These are phyloP conservation scores for Melipona beecheii DNA, from an alignment of 2,888 invertebrate species.

Conservation along the genomic window DNA sequence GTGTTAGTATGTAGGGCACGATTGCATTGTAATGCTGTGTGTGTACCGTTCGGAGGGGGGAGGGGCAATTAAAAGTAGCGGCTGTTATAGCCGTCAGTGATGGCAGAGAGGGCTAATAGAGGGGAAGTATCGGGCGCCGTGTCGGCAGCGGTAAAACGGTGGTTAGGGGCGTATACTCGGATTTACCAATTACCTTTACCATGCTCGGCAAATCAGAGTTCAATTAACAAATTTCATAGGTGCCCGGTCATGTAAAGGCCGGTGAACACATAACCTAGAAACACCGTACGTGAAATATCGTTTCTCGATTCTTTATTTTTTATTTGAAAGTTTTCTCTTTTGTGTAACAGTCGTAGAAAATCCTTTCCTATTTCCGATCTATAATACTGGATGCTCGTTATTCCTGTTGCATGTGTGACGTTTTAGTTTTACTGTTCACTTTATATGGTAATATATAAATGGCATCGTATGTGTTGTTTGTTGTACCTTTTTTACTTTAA, in stretches of 20 bases:
- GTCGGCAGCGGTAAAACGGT: slow-evolving; percentile 44
- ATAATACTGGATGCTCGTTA: background rate
- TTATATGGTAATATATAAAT: background rate
- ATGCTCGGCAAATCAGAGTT: slow-evolving; percentile 28
- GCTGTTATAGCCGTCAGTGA: slow-evolving; percentile 12
- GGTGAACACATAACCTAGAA: background rate
- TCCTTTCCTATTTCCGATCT: background rate
- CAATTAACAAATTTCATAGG: slow-evolving; percentile 45
- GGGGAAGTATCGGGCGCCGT: slow-evolving; percentile 38
- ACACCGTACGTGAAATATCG: background rate
- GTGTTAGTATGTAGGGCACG: background rate
- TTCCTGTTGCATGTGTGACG: background rate
- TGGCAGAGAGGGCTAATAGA: slow-evolving; percentile 30
- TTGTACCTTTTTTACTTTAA: background rate
- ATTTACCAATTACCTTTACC: slow-evolving; percentile 42
- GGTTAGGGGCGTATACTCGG: slow-evolving; percentile 29
- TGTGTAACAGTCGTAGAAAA: background rate
- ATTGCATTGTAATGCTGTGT: slow-evolving; percentile 14
- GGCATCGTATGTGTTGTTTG: slow-evolving; percentile 6
- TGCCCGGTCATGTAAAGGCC: slow-evolving; percentile 19
- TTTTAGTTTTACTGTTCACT: background rate
- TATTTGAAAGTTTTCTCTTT: background rate
- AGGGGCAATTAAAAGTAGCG: slow-evolving; percentile 47
- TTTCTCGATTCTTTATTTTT: background rate
- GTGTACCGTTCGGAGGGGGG: slow-evolving; percentile 1